A percentile compares a stretch with the other conserved stretches of the same genome.
Conservation (phyloP, 1,140 invertebrate species). For the Phthorimaea operculella region DNA sequence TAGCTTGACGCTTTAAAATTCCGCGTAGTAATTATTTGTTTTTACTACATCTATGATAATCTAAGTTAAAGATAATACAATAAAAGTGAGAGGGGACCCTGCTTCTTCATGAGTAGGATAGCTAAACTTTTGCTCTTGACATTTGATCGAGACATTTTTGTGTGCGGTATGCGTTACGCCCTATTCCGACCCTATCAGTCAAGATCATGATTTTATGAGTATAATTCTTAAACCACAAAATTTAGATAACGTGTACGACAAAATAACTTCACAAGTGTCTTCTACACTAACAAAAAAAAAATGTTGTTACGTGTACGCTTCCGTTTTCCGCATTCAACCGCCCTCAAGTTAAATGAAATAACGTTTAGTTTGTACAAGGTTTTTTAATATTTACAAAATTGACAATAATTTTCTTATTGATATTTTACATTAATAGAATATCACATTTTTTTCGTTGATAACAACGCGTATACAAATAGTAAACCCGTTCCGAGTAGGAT, state of each 20-base stretch:
- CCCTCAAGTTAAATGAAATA: too few species aligned
- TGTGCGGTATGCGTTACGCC: constrained; percentile 5
- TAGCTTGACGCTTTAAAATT: too few species aligned
- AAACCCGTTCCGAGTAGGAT: not conserved
- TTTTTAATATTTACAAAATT: not conserved
- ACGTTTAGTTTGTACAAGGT: not conserved
- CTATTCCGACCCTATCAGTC: too few species aligned
- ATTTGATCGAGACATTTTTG: constrained; percentile 25
- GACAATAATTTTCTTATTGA: not conserved
- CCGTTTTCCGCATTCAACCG: too few species aligned
- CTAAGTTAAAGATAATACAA: constrained; percentile 28
- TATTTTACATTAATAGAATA: not conserved
- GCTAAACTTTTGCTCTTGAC: constrained; percentile 34
- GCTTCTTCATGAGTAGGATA: constrained; percentile 20
- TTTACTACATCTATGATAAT: too few species aligned
- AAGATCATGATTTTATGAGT: too few species aligned
- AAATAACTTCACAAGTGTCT: too few species aligned
- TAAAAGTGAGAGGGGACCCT: constrained; percentile 31
- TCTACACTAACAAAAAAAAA: too few species aligned
- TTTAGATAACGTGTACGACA: too few species aligned
- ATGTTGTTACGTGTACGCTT: too few species aligned
- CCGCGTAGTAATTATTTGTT: too few species aligned
- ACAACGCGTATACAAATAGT: not conserved
- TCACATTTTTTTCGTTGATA: constrained; percentile 1
- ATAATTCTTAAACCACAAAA: too few species aligned